phyloP scores from a whole-genome alignment of 2,113 vertebrate species.

The Proteles cristata region DNA sequence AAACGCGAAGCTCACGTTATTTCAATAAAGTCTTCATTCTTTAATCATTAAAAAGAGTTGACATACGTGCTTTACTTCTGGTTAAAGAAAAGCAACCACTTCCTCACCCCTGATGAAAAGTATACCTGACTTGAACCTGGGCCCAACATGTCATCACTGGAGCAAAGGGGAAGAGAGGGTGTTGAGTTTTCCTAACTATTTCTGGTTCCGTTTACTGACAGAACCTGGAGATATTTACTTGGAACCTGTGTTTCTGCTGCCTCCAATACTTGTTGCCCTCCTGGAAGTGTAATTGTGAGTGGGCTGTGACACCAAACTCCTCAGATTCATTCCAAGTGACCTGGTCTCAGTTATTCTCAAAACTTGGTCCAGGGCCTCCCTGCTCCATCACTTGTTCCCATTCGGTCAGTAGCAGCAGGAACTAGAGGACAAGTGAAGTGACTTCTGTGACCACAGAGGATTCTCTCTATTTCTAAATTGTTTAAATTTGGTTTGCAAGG shows the following conservation, averaged over 20 bases:
- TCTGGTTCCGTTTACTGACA: conserved; percentile 83
- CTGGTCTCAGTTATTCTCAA: conserved; percentile 83
- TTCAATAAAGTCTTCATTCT: conserved; percentile 79
- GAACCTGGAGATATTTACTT: conserved; percentile 79
- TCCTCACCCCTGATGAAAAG: conserved; percentile 63
- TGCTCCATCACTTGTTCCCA: conserved; percentile 75
- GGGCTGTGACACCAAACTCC: conserved; percentile 76
- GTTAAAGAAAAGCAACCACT: conserved; percentile 75
- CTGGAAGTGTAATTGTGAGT: conserved; percentile 80
- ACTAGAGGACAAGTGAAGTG: conserved; percentile 60
- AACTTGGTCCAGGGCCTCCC: conserved; percentile 66
- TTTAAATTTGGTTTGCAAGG: conserved; percentile 54
- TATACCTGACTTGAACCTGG: conserved; percentile 70
- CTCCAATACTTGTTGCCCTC: conserved; percentile 67
- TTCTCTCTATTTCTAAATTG: conserved; percentile 69
- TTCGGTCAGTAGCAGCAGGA: conserved; percentile 67
- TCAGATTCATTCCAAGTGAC: conserved; percentile 84
- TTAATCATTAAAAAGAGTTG: conserved; percentile 81
- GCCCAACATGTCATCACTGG: conserved; percentile 59
- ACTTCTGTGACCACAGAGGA: conserved; percentile 68
- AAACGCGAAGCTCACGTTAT: conserved; percentile 31
- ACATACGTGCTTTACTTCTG: conserved; percentile 65
- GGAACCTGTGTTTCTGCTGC: conserved; percentile 76
- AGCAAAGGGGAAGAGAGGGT: conserved; percentile 44
- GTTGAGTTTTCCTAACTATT: conserved; percentile 79